Base-by-base conservation (phyloP, 1,140 invertebrate genomes). In the Zaprionus capensis region DNA sequence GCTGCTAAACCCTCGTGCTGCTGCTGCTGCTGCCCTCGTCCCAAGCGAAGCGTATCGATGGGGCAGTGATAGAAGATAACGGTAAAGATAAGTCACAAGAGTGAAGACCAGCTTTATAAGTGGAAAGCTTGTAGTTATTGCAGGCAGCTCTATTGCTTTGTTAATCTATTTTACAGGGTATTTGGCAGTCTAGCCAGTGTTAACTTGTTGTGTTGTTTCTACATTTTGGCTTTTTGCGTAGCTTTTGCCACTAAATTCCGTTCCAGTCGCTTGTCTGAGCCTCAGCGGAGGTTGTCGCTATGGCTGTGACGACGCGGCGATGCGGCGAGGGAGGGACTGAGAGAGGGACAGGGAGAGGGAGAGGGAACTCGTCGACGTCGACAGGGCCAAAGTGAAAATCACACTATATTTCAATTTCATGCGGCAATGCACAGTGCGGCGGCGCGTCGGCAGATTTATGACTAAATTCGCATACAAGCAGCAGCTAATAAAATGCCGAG, bases 361-460 rank as follows among this genome's bases (percentile, higher is more conserved):
- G 22, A 12, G 20, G 56, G 17, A 41, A 49, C 67, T 57, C 51
- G 44, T 46, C 31, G 36, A 41, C 56, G 31, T 58, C 53, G 55
- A 53, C 74, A 63, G 71, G 66, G 71, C 85, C 76, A 88, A 88
- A 88, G 84, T 90, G 84, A 88, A 88, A 88, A 88, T 88, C 85
- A 88, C 84, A 88, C 84, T 90, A 88, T 88, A 88, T 88, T 88
- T 88, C 84, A 88, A 88, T 88, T 88, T 88, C 84, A 88, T 88
- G 84, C 81, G 84, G 85, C 81, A 78, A 58, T 87, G 84, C 83
- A 77, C 78, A 73, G 81, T 82, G 81, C 74, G 75, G 75, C 77
- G 65, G 64, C 71, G 83, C 81, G 77, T 81, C 72, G 71, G 59
- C 81, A 88, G 81, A 88, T 88, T 88, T 88, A 88, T 88, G 85